A percentile compares a stretch with the other conserved stretches of the same genome.
These are phyloP conservation scores for Prietella phreatophila DNA, from an alignment of 2,113 vertebrate genomes.

Conservation along the genomic window DNA sequence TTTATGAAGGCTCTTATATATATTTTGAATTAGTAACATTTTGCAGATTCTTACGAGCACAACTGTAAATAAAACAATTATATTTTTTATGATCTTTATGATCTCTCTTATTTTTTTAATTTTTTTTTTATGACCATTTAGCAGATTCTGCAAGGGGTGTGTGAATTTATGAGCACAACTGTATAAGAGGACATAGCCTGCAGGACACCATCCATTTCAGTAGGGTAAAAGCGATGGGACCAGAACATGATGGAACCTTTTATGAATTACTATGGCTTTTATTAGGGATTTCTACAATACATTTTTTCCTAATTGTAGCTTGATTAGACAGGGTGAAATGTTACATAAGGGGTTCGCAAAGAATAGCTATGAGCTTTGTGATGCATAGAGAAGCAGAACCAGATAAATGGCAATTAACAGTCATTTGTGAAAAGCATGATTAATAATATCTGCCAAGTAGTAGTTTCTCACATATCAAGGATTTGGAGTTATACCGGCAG, in stretches of 20 bases:
- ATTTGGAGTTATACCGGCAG: neutral
- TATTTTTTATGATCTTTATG: too few relatives aligned
- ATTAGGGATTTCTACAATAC: neutral
- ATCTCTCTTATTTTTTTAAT: too few relatives aligned
- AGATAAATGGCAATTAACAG: slow-evolving; percentile 38
- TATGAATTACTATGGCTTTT: neutral
- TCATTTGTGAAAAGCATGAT: slow-evolving; percentile 40
- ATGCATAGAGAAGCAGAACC: neutral
- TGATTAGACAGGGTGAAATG: neutral
- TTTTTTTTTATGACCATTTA: too few relatives aligned
- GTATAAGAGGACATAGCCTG: neutral
- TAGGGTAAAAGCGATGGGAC: neutral
- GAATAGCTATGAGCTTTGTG: neutral
- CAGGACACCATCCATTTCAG: neutral
- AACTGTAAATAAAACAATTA: too few relatives aligned
- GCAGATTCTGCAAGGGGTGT: too few relatives aligned
- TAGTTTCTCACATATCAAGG: neutral
- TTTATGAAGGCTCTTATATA: too few relatives aligned
- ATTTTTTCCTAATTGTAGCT: neutral
- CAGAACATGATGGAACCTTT: neutral
- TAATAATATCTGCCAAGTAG: slow-evolving; percentile 47
- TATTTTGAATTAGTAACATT: too few relatives aligned
- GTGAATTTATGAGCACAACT: too few relatives aligned
- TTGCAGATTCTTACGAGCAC: too few relatives aligned
- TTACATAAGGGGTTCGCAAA: neutral